Evolutionary conservation across 2,113 vertebrate species (phyloP).

Genomic region (Cynocephalus volans): DNA sequence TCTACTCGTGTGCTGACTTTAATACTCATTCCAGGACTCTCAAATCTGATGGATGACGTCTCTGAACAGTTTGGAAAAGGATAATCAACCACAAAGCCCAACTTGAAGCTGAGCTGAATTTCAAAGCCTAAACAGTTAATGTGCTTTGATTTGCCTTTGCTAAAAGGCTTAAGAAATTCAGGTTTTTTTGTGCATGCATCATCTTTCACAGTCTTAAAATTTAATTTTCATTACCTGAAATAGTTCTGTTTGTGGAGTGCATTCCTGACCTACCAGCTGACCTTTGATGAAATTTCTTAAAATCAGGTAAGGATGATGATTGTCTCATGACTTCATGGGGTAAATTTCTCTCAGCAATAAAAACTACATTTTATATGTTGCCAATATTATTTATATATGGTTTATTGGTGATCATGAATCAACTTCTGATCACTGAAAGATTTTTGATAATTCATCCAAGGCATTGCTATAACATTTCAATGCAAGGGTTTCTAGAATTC

Average conservation of each 20-base stretch:
- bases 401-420: not conserved
- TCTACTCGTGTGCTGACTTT: conserved; percentile 59
- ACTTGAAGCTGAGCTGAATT: conserved; percentile 60
- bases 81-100: conserved; percentile 73
- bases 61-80: conserved; percentile 73
- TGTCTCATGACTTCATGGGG: not conserved
- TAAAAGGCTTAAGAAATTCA: conserved; percentile 68
- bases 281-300: not conserved
- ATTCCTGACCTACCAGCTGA: not conserved
- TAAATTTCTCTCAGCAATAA: not conserved
- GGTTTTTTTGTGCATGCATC: not conserved
- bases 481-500: conserved; percentile 10
- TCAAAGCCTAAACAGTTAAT: conserved; percentile 68
- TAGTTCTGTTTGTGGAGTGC: not conserved
- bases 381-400: not conserved
- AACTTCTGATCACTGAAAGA: not conserved
- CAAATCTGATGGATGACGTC: conserved; percentile 71
- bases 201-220: conserved; percentile 63
- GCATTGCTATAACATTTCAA: not conserved
- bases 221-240: conserved; percentile 68
- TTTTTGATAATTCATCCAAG: not conserved
- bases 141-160: conserved; percentile 66
- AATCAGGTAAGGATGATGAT: not conserved
- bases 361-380: not conserved
- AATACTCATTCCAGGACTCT: conserved; percentile 58